Evolutionary conservation across 2,888 invertebrate genomes (phyloP).

Genomic region (Tipula vernalis): DNA sequence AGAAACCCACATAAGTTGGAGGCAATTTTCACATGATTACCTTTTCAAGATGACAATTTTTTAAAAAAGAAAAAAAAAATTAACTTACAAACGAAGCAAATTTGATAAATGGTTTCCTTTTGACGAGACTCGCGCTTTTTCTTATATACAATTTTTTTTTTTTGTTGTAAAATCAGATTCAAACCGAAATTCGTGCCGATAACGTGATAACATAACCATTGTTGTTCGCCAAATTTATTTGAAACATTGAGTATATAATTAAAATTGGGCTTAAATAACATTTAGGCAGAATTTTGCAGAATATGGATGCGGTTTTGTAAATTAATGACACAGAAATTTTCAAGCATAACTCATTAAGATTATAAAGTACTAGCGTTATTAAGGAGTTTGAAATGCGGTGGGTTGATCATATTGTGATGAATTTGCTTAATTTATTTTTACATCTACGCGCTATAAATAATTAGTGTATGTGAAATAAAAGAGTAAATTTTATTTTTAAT

Average conservation of each 20-base stretch:
- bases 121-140: background rate
- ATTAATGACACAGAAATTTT: background rate
- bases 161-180: background rate
- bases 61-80: background rate
- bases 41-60: background rate
- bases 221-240: background rate
- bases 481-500: background rate
- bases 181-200: background rate
- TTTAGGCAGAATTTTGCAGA: background rate
- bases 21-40: background rate
- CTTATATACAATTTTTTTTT: background rate
- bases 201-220: background rate
- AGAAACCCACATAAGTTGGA: background rate
- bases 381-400: background rate
- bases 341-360: background rate
- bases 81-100: background rate
- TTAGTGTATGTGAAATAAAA: background rate
- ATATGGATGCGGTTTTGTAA: too few species aligned
- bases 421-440: background rate
- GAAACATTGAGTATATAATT: background rate
- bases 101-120: background rate
- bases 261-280: too few species aligned
- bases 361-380: background rate
- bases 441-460: background rate
- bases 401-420: background rate